These are phyloP conservation scores for Protobothrops flavoviridis DNA, from an alignment of 2,113 vertebrate species.

Conservation along the genomic window DNA sequence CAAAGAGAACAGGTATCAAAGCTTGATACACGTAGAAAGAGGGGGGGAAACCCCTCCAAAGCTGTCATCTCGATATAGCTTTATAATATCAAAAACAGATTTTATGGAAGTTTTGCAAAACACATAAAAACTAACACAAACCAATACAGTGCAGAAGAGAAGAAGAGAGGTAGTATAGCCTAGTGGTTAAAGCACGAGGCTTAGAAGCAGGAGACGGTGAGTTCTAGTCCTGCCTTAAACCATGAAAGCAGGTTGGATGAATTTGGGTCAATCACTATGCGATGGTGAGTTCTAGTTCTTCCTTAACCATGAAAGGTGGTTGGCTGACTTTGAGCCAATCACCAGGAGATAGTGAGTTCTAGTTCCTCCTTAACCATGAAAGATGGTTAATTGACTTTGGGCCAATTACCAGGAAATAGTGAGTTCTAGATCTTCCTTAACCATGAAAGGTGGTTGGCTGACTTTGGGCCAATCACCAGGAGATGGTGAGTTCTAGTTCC, in stretches of 20 bases:
- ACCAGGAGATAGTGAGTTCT: background rate
- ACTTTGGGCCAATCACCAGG: too few species aligned
- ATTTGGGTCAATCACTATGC: too few species aligned
- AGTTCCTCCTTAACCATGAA: background rate
- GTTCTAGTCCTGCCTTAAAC: background rate
- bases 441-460: fast-evolving
- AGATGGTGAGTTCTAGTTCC: too few species aligned
- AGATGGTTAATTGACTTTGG: background rate
- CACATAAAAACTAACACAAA: background rate
- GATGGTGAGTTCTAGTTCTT: too few species aligned
- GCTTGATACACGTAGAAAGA: background rate
- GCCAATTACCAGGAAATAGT: background rate
- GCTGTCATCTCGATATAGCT: background rate
- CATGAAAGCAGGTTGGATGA: background rate
- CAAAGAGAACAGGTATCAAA: background rate
- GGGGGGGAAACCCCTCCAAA: background rate
- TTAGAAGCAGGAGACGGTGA: background rate
- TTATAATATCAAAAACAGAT: background rate
- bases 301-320: background rate
- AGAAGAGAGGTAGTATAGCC: background rate
- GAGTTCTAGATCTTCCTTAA: background rate
- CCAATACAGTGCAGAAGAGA: background rate
- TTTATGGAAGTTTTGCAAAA: background rate
- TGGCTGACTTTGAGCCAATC: background rate
- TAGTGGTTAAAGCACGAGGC: background rate